These are phyloP conservation scores for Cloeon dipterum DNA, from an alignment of 2,888 invertebrate species.

Conservation along the genomic window DNA sequence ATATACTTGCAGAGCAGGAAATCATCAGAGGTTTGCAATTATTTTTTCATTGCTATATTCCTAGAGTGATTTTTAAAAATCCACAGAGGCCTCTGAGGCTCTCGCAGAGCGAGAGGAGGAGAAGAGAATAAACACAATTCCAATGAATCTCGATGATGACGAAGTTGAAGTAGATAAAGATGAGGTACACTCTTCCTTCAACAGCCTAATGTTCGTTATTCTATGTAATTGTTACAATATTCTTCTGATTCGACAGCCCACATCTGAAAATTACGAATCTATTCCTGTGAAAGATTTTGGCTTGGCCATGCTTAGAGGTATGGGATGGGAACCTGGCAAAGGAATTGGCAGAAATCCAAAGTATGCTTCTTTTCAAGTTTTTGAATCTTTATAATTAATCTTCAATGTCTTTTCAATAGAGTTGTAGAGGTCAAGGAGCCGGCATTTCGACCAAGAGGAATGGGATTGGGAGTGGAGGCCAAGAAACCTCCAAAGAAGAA, in stretches of 20 bases:
- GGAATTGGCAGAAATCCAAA: conserved; percentile 31
- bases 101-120: not conserved
- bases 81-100: not conserved
- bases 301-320: conserved; percentile 79
- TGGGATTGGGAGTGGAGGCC: conserved; percentile 77
- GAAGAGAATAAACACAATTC: not conserved
- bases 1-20: not conserved
- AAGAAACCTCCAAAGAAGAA: conserved; percentile 19
- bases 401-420: conserved; percentile 17
- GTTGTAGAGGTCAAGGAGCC: conserved; percentile 30
- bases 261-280: conserved; percentile 39
- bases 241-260: conserved; percentile 24
- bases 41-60: not conserved
- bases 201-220: no score
- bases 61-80: no score
- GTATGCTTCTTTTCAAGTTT: no score
- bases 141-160: conserved; percentile 1
- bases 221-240: not conserved
- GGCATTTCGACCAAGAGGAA: conserved; percentile 65
- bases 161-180: not conserved
- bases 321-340: conserved; percentile 65
- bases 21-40: not conserved
- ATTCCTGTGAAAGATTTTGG: conserved; percentile 65
- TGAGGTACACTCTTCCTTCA: no score
- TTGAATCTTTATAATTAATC: no score